Conservation (phyloP, 2,888 invertebrate genomes). For the Erebia aethiops region DNA sequence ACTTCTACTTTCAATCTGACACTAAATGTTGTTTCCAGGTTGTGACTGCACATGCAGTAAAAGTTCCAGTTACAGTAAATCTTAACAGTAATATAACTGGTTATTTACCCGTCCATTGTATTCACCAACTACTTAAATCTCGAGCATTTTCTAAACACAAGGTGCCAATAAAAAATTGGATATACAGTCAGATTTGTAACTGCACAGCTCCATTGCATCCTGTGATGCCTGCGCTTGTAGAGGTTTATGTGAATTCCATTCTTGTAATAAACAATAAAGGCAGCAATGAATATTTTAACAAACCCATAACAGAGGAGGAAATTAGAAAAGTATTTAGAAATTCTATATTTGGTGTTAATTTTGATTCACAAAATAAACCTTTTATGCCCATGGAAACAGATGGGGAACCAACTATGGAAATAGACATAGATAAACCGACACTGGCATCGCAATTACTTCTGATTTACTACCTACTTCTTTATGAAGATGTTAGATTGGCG, state of each 20-base stretch:
- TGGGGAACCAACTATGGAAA: constrained; percentile 75
- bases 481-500: constrained; percentile 93
- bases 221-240: constrained; percentile 95
- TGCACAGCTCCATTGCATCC: constrained; percentile 96
- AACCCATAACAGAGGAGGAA: constrained; percentile 95
- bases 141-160: constrained; percentile 97
- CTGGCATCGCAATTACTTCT: constrained; percentile 94
- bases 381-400: constrained; percentile 83
- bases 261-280: constrained; percentile 87
- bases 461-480: constrained; percentile 94
- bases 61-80: constrained; percentile 95
- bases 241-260: constrained; percentile 97
- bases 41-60: constrained; percentile 97
- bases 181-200: constrained; percentile 95
- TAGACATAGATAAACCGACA: constrained; percentile 84
- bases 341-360: constrained; percentile 89
- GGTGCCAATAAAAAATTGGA: constrained; percentile 98
- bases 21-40: constrained; percentile 77
- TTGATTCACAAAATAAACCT: constrained; percentile 82
- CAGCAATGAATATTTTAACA: constrained; percentile 91
- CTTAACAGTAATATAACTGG: constrained; percentile 95
- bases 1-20: neutral
- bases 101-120: constrained; percentile 97
- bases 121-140: constrained; percentile 96
- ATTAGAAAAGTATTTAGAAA: constrained; percentile 92